Conservation (phyloP, 2,113 vertebrate species). For the Nestor notabilis region DNA sequence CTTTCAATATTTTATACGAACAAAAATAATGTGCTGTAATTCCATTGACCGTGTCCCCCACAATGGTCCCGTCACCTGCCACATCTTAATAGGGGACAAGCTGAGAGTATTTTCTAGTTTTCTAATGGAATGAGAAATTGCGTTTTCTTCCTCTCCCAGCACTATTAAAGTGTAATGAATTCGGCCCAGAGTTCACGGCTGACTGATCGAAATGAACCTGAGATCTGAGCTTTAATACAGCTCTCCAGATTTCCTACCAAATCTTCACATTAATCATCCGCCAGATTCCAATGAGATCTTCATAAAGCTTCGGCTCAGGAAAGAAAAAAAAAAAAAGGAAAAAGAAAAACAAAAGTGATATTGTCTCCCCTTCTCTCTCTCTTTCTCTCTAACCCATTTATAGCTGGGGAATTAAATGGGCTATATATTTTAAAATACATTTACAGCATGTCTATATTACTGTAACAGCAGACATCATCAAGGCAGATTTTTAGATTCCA, state of each 20-base stretch:
- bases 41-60: slow-evolving; percentile 80
- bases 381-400: slow-evolving; percentile 68
- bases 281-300: slow-evolving; percentile 84
- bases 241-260: slow-evolving; percentile 90
- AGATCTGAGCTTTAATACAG: slow-evolving; percentile 91
- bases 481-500: slow-evolving; percentile 79
- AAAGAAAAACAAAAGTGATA: slow-evolving; percentile 33
- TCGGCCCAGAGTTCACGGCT: slow-evolving; percentile 94
- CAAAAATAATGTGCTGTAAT: slow-evolving; percentile 82
- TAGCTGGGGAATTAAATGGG: slow-evolving; percentile 77
- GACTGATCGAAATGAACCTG: slow-evolving; percentile 92
- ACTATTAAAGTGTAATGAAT: slow-evolving; percentile 95
- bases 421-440: slow-evolving; percentile 84
- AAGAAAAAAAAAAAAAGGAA: neutral
- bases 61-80: slow-evolving; percentile 89
- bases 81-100: slow-evolving; percentile 96
- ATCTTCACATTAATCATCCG: slow-evolving; percentile 95
- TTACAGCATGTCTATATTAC: slow-evolving; percentile 83
- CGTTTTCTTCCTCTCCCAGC: slow-evolving; percentile 90
- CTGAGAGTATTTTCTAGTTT: slow-evolving; percentile 90
- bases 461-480: slow-evolving; percentile 77
- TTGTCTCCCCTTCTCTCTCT: slow-evolving; percentile 15
- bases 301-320: slow-evolving; percentile 75
- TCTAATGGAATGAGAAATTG: slow-evolving; percentile 96
- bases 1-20: slow-evolving; percentile 84